These are phyloP conservation scores for Stenchaetothrips biformis DNA, from an alignment of 2,888 invertebrate species.

Conservation along the genomic window DNA sequence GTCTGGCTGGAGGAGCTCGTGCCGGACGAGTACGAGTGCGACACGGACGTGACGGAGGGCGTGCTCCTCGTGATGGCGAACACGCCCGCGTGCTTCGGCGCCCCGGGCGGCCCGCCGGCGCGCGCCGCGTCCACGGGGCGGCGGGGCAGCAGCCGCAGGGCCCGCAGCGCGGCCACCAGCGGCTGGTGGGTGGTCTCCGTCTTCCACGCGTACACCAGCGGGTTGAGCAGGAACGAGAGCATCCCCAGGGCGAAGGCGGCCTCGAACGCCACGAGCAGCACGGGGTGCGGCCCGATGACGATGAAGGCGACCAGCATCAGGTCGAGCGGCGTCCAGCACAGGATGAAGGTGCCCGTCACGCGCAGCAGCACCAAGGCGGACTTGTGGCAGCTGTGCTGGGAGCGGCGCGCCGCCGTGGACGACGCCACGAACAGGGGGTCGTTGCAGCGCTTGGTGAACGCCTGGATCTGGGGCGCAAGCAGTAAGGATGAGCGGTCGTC, in stretches of 20 bases:
- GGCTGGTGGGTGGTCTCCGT: background rate
- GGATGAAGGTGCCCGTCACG: background rate
- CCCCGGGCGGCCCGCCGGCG: background rate
- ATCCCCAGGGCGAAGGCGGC: background rate
- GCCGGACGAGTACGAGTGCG: background rate
- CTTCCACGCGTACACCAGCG: slow-evolving; percentile 6
- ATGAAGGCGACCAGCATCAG: background rate
- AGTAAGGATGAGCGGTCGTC: background rate
- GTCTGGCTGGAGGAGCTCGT: background rate
- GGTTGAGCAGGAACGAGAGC: slow-evolving; percentile 17
- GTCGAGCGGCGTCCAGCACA: slow-evolving; percentile 20
- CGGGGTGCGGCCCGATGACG: background rate
- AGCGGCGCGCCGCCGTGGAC: background rate
- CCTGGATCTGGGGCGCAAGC: background rate
- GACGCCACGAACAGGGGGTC: slow-evolving; percentile 1
- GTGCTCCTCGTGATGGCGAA: background rate
- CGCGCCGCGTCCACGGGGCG: background rate
- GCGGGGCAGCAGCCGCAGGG: background rate
- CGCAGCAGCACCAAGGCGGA: background rate
- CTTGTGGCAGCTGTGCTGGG: background rate
- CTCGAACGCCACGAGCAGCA: background rate
- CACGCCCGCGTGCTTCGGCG: background rate
- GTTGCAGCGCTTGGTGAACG: background rate
- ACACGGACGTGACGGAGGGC: background rate
- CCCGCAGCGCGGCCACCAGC: background rate